Evolutionary conservation across 2,113 vertebrate species (phyloP), one percentile per base, ranked within the genome.

Genomic region (Hyperopisus bebe): DNA sequence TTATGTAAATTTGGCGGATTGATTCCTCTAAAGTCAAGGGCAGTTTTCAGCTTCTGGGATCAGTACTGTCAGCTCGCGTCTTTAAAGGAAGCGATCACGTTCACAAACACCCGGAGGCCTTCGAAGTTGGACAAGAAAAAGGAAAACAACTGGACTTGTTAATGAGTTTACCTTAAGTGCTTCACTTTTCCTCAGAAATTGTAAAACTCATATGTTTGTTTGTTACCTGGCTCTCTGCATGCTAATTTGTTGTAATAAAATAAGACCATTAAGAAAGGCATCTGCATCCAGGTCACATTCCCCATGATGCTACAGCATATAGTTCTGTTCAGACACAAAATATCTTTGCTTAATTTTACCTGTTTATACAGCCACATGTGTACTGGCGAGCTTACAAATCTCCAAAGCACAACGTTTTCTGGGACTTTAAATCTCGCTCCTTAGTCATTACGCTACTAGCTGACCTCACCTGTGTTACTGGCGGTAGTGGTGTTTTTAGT

Each of bases 161-260:
- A 87, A 87, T 87, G 85, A 55, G 31, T 87, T 86, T 53, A 53
- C 50, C 50, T 87, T 87, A 87, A 87, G 85, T 53, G 50, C 85
- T 55, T 42, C n/a, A 27, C 50, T 15, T 53, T 53, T 87, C n/a
- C 48, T n/a, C 17, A 55, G 13, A 53, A 51, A 19, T 55, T 87
- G 17, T 48, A 39, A 53, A 87, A n/a, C 13, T 39, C 3, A 6
- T 51, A 11, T 53, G n/a, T 55, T 53, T 86, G 84, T 46, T 39
- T 48, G 47, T 86, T 35, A 31, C 46, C 24, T 86, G 85, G 13
- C 85, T 31, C 10, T 13, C 47, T 86, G 48, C 48, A 48, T 35
- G 50, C 31, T 53, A 50, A 87, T 87, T 87, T 55, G 2, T 31
- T 21, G 31, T 21, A 21, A 50, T 55, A 24, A 55, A 53, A 55